Base-by-base conservation (phyloP, 2,113 vertebrate genomes). In the Thermophis baileyi region DNA sequence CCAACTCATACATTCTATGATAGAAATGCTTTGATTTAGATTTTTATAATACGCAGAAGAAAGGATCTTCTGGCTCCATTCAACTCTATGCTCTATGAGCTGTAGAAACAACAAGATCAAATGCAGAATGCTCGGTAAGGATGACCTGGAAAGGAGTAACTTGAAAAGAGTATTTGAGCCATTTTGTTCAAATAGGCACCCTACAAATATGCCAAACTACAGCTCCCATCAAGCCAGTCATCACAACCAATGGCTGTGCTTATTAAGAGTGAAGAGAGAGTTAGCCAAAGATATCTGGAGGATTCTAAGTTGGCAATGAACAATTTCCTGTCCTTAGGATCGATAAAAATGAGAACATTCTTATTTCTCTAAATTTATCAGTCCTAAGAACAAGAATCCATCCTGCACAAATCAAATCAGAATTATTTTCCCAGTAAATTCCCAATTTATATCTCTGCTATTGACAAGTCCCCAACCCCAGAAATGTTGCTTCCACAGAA, bases 401-500 rank as follows among this genome's bases (percentile, higher is more conserved):
- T 47, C 81, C 90, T 89, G 9, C 89, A 10, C 12, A 55, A 0
- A 0, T 44, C 35, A 94, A 0, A 0, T 44, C 35, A 94, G 35
- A 27, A 6, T 20, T 90, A 89, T 90, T 55, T 63, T 60, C 89
- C 20, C 69, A 94, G 25, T 53, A 85, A 94, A 55, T 60, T 55
- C 57, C n/a, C 46, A 92, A 46, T 60, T 91, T 90, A 30, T 30
- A 90, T 85, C 85, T 93, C 55, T 60, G 92, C 30, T 49, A 92
- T 50, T n/a, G 35, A 74, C 90, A 6, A 20, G 53, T 88, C 94
- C 55, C 49, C 89, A 57, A 85, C 93, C 91, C 89, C 94, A 94
- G 60, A 96, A 90, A 0, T 0, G 87, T 89, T 87, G 93, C 87
- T 90, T 85, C 94, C 49, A 93, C 35, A 92, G 50, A 94, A 94